These are phyloP conservation scores for Myodes glareolus DNA, from an alignment of 2,113 vertebrate genomes.

Conservation along the genomic window DNA sequence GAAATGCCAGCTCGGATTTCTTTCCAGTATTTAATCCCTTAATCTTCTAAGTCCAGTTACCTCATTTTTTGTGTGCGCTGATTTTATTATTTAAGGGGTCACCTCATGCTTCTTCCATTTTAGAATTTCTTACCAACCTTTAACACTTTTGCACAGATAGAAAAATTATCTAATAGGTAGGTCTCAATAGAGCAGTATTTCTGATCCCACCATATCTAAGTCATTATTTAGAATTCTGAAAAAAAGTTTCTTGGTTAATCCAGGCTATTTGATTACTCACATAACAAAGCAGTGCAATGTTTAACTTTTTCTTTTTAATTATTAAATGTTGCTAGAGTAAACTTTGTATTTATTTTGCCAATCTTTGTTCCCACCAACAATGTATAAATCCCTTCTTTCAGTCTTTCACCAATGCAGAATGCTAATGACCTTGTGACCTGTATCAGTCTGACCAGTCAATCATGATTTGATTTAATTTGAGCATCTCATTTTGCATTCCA, in stretches of 20 bases:
- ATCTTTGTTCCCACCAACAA: not conserved
- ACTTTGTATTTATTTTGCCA: not conserved
- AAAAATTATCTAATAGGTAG: not conserved
- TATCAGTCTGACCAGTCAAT: not conserved
- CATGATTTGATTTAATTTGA: slow-evolving; percentile 15
- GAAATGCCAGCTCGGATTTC: not conserved
- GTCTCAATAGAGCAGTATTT: not conserved
- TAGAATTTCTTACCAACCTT: not conserved
- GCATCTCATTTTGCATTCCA: not conserved
- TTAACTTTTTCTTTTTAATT: not conserved
- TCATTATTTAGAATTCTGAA: not conserved
- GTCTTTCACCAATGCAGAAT: not conserved
- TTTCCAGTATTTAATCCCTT: not conserved
- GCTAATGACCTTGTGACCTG: not conserved
- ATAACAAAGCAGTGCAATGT: not conserved
- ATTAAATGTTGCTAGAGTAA: not conserved
- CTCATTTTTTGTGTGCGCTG: not conserved
- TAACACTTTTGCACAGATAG: not conserved
- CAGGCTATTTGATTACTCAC: not conserved
- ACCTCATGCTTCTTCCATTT: not conserved
- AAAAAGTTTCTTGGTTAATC: slow-evolving; percentile 10
- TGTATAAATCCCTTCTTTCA: not conserved
- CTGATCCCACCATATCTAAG: not conserved
- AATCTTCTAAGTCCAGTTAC: not conserved
- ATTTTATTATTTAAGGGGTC: not conserved